Conservation (phyloP, 2,888 invertebrate genomes). For the Spatulosminthurus flaviceps region DNA sequence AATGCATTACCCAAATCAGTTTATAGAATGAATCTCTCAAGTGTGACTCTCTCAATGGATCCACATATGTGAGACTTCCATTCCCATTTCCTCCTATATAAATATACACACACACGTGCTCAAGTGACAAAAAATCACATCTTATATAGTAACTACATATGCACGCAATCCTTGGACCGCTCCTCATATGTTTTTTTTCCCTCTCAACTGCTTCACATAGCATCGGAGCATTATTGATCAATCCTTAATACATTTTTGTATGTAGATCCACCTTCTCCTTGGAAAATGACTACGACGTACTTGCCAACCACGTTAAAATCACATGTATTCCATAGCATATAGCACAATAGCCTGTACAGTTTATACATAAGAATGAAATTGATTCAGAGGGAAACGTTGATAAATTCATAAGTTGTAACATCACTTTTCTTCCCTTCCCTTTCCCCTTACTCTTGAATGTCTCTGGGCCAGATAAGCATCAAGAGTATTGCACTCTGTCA, state of each 20-base stretch:
- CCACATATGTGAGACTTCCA: neutral
- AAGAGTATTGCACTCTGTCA: too few species aligned
- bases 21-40: constrained; percentile 51
- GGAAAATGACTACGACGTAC: too few species aligned
- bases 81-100: neutral
- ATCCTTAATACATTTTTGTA: neutral
- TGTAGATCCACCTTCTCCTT: neutral
- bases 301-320: too few species aligned
- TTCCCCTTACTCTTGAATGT: neutral
- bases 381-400: neutral
- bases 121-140: constrained; percentile 2
- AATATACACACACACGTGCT: neutral
- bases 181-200: neutral
- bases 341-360: neutral
- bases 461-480: too few species aligned
- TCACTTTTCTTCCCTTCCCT: constrained; percentile 6
- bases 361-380: neutral
- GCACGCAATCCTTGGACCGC: too few species aligned
- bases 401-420: constrained; percentile 27
- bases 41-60: constrained; percentile 30
- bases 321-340: too few species aligned
- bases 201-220: neutral
- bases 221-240: neutral
- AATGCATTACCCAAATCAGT: constrained; percentile 58
- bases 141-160: too few species aligned